Percentiles rank a stretch among this genome's conserved stretches.
Evolutionary conservation across 1,140 invertebrate genomes (phyloP).

Genomic region (Micrasema minimum): DNA sequence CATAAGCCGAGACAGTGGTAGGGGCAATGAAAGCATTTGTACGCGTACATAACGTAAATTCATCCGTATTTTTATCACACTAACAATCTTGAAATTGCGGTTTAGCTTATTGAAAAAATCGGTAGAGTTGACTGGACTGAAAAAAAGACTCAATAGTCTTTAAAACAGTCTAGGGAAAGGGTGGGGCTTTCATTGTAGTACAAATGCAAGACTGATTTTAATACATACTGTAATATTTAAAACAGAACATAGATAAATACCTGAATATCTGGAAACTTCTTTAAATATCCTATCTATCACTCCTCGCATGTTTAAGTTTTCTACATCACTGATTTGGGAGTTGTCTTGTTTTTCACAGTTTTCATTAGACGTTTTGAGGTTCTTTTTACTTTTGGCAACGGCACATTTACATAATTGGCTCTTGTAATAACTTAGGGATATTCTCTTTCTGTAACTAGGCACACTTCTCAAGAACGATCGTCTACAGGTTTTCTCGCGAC

Average conservation of each 20-base stretch:
- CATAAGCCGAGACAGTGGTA: too few relatives aligned
- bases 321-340: neutral
- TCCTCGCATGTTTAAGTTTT: constrained; percentile 33
- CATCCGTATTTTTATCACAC: too few relatives aligned
- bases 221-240: constrained; percentile 29
- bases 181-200: too few relatives aligned
- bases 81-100: too few relatives aligned
- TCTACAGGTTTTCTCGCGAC: constrained; percentile 22
- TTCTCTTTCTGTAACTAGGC: constrained; percentile 34
- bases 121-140: too few relatives aligned
- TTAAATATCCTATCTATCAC: constrained; percentile 47
- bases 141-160: too few relatives aligned
- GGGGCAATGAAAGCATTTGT: too few relatives aligned
- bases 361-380: neutral
- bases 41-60: too few relatives aligned
- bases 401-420: constrained; percentile 25
- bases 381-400: constrained; percentile 22
- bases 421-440: constrained; percentile 15
- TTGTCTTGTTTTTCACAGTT: neutral
- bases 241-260: constrained; percentile 23
- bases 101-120: too few relatives aligned
- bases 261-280: constrained; percentile 49
- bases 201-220: too few relatives aligned
- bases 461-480: constrained; percentile 16
- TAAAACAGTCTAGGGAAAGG: too few relatives aligned